These are phyloP conservation scores for Trematomus bernacchii DNA, from an alignment of 2,797 vertebrate species.

Conservation along the genomic window DNA sequence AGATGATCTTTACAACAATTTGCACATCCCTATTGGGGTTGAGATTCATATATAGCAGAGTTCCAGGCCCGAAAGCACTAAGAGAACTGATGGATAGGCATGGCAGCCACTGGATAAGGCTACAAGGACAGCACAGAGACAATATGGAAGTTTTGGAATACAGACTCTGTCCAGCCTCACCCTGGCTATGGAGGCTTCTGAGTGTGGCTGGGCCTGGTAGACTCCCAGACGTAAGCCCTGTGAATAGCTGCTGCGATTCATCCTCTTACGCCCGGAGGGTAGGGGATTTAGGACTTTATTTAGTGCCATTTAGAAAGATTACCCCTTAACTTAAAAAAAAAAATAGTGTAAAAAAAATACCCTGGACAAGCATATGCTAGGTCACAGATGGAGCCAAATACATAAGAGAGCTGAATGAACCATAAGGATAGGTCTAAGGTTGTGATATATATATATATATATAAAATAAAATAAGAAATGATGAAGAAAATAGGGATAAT, in stretches of 20 bases:
- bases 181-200: slow-evolving; percentile 31
- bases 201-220: slow-evolving; percentile 60
- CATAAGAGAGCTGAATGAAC: background rate
- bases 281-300: slow-evolving; percentile 82
- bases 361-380: slow-evolving; percentile 34
- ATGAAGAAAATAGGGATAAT: slow-evolving; percentile 1
- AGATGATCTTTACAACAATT: background rate
- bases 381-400: slow-evolving; percentile 9
- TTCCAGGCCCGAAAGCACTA: background rate
- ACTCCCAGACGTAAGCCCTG: slow-evolving; percentile 76
- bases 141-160: slow-evolving; percentile 19
- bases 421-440: background rate
- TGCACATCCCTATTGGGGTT: background rate
- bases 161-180: background rate
- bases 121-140: slow-evolving; percentile 26
- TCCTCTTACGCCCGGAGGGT: slow-evolving; percentile 79
- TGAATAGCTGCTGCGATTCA: slow-evolving; percentile 76
- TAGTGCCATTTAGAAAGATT: slow-evolving; percentile 84
- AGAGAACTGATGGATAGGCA: slow-evolving; percentile 7
- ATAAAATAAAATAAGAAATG: too few species aligned
- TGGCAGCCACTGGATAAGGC: slow-evolving; percentile 33
- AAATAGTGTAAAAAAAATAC: slow-evolving; percentile 60
- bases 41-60: background rate
- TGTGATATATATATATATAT: slow-evolving; percentile 5
- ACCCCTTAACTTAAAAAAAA: slow-evolving; percentile 78